Evolutionary conservation across 1,140 invertebrate genomes (phyloP).

Genomic region (Drosophila ohnishii): DNA sequence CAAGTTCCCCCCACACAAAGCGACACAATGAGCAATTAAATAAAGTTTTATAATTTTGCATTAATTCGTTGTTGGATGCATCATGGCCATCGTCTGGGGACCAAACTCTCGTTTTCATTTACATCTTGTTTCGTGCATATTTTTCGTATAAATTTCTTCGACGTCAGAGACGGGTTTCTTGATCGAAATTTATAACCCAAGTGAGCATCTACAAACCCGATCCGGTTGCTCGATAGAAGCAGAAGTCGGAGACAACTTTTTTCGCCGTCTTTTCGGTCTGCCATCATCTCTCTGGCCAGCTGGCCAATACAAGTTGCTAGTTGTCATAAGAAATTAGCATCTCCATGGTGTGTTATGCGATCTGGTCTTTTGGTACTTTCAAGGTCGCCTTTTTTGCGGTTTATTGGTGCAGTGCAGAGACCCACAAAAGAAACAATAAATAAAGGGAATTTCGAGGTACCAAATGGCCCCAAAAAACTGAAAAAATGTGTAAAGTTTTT

Average conservation of each 20-base stretch:
- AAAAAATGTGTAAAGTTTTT: slow-evolving; percentile 6
- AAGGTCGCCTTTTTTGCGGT: slow-evolving; percentile 46
- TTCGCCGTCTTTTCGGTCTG: slow-evolving; percentile 12
- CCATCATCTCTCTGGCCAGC: slow-evolving; percentile 37
- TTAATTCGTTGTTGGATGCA: slow-evolving; percentile 38
- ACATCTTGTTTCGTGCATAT: slow-evolving; percentile 55
- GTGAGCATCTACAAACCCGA: slow-evolving; percentile 29
- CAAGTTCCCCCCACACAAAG: slow-evolving; percentile 30
- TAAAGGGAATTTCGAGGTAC: not conserved
- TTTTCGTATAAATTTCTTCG: slow-evolving; percentile 60
- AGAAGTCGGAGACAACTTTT: slow-evolving; percentile 46
- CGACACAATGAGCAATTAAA: slow-evolving; percentile 61
- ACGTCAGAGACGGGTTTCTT: slow-evolving; percentile 71
- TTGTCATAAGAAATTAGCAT: slow-evolving; percentile 74
- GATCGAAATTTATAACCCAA: slow-evolving; percentile 58
- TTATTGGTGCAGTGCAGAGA: slow-evolving; percentile 30
- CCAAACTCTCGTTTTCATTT: slow-evolving; percentile 73
- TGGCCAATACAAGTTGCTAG: slow-evolving; percentile 40
- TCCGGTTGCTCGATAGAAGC: slow-evolving; percentile 65
- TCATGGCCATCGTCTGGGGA: slow-evolving; percentile 26
- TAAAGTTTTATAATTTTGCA: slow-evolving; percentile 34
- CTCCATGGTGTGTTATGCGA: slow-evolving; percentile 49
- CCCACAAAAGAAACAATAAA: not conserved
- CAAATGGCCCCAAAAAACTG: not conserved
- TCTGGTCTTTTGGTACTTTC: slow-evolving; percentile 46